Percentiles rank a stretch among this genome's conserved stretches.
Evolutionary conservation across 2,797 vertebrate species (phyloP).

Genomic region (Falco berigora): DNA sequence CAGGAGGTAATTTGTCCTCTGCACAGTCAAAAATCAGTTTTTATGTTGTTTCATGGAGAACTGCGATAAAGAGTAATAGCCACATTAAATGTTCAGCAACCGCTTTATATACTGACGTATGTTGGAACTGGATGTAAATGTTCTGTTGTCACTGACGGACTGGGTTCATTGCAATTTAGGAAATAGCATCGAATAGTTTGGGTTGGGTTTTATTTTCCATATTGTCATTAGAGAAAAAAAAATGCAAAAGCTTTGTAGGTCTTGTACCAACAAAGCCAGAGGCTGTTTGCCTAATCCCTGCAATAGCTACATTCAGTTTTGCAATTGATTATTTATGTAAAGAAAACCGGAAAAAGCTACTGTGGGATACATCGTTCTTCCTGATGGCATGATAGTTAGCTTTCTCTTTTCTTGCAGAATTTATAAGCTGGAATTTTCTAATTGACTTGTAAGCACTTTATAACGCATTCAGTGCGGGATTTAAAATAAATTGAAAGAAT

Average conservation of each 20-base stretch:
- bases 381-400: not conserved
- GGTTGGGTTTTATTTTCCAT: not conserved
- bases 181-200: not conserved
- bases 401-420: not conserved
- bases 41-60: not conserved
- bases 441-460: not conserved
- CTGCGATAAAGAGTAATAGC: not conserved
- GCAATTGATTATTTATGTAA: not conserved
- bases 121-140: not conserved
- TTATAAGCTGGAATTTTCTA: not conserved
- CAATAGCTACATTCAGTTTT: not conserved
- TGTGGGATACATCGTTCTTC: not conserved
- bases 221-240: not conserved
- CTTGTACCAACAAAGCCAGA: not conserved
- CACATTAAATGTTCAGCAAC: constrained; percentile 10
- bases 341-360: not conserved
- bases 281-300: not conserved
- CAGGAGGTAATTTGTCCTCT: not conserved
- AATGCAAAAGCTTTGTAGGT: not conserved
- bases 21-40: not conserved
- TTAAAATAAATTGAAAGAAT: not conserved
- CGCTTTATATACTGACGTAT: constrained; percentile 18
- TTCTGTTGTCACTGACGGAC: not conserved
- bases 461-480: not conserved
- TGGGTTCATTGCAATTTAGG: not conserved